Evolutionary conservation across 2,113 vertebrate species (phyloP), one percentile per base, ranked within the genome.

Genomic region (Macroglossus sobrinus): DNA sequence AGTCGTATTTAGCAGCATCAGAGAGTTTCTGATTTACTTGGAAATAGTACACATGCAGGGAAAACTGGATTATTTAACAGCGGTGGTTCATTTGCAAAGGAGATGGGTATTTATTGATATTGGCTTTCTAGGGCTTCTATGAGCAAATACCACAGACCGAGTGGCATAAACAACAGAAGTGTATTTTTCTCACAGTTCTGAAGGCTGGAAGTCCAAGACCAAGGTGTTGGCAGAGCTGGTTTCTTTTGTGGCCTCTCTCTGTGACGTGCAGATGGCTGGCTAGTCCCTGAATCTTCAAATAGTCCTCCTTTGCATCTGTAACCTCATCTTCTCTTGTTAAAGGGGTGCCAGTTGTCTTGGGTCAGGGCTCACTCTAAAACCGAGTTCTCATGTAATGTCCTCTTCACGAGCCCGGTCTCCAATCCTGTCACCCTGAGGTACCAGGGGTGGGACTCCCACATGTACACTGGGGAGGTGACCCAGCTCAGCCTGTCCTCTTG

Each of bases 1-100:
- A 76, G 28, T 91, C 71, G 43, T 78, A 38, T 57, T 80, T 55
- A 47, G 7, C 88, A 78, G 66, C 43, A 69, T 95, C n/a, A 64
- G 68, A n/a, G 87, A 57, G 76, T 72, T 90, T 89, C 40, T 24
- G 81, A 53, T 74, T 78, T 89, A 85, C 59, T 74, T 66, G 55
- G 71, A 93, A 57, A 92, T 33, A 43, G n/a, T 55, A 35, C 18
- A 43, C 53, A 50, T 2, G 21, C 66, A 81, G 21, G 69, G 84
- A 85, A 80, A 95, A 92, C 28, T 94, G 59, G 66, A 26, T 72
- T 89, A 57, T 80, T 95, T 90, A 53, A 59, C 1, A 59, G 84
- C 80, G 75, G n/a, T 63, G 57, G 35, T 64, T 81, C 47, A 43
- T 16, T 87, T 63, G 30, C 45, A 38, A 94, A 19, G 35, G 57